Conservation (phyloP, 2,888 invertebrate species). For the Ichneumoninae sp. region DNA sequence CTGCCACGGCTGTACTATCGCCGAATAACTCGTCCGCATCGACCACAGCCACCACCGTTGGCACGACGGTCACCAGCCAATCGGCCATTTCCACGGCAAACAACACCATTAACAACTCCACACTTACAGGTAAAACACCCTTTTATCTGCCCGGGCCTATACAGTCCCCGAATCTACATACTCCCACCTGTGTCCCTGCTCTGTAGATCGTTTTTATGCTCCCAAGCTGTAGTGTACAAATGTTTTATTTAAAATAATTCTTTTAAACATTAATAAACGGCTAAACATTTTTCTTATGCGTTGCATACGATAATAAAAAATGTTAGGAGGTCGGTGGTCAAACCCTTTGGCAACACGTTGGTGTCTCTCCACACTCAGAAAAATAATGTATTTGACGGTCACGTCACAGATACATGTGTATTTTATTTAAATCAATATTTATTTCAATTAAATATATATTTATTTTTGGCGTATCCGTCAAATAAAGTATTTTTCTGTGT, state of each 20-base stretch:
- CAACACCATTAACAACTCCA: constrained; percentile 84
- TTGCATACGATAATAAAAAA: not conserved
- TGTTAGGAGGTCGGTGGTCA: too few species aligned
- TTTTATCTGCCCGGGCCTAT: constrained; percentile 65
- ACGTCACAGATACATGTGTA: too few species aligned
- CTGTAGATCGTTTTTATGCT: not conserved
- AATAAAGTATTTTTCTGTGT: too few species aligned
- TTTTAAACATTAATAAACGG: not conserved
- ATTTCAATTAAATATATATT: too few species aligned
- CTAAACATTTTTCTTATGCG: not conserved
- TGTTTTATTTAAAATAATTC: not conserved
- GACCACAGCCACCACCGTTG: constrained; percentile 79
- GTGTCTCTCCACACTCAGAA: too few species aligned
- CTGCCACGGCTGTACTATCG: constrained; percentile 81
- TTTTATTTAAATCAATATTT: too few species aligned
- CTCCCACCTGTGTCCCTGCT: not conserved
- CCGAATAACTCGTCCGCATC: constrained; percentile 82
- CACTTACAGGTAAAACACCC: constrained; percentile 83
- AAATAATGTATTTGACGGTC: too few species aligned
- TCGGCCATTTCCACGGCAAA: constrained; percentile 83
- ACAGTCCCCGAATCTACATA: not conserved
- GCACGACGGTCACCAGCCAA: constrained; percentile 83
- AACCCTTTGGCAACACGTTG: too few species aligned
- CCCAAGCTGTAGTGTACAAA: not conserved
- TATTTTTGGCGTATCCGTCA: too few species aligned